Percentiles rank a stretch among this genome's conserved stretches.
These are phyloP conservation scores for Heliopora coerulea DNA, from an alignment of 92 coral and sea anemone species.

Conservation along the genomic window DNA sequence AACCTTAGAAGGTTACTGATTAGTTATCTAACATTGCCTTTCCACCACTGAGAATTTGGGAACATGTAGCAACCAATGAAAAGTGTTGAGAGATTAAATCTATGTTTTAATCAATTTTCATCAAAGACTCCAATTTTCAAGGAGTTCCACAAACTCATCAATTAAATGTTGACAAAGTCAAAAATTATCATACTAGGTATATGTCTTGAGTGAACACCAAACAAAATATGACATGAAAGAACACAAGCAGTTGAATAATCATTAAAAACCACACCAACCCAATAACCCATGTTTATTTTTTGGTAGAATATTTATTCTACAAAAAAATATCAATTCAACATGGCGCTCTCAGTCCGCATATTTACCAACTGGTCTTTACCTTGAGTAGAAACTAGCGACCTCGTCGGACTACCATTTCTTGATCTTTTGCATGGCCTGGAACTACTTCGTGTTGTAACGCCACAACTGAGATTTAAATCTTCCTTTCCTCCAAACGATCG, in stretches of 20 bases:
- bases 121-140: too few species aligned
- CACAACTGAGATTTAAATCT: slow-evolving; percentile 59
- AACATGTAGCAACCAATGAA: too few species aligned
- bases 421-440: slow-evolving; percentile 84
- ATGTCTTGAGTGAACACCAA: neutral
- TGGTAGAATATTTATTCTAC: neutral
- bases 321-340: slow-evolving; percentile 46
- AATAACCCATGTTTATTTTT: too few species aligned
- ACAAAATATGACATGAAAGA: neutral
- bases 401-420: slow-evolving; percentile 55
- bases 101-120: too few species aligned
- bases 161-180: too few species aligned
- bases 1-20: too few species aligned
- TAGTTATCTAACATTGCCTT: too few species aligned
- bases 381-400: slow-evolving; percentile 62
- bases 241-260: too few species aligned
- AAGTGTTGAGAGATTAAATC: too few species aligned
- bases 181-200: neutral
- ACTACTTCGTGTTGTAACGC: slow-evolving; percentile 95
- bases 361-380: slow-evolving; percentile 52
- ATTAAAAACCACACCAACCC: neutral
- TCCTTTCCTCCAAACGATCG: slow-evolving; percentile 47
- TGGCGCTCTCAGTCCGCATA: slow-evolving; percentile 58
- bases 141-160: too few species aligned
- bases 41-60: too few species aligned